A percentile compares a stretch with the other conserved stretches of the same genome.
These are phyloP conservation scores for Trichomycterus rosablanca DNA, from an alignment of 2,113 vertebrate genomes.

Conservation along the genomic window DNA sequence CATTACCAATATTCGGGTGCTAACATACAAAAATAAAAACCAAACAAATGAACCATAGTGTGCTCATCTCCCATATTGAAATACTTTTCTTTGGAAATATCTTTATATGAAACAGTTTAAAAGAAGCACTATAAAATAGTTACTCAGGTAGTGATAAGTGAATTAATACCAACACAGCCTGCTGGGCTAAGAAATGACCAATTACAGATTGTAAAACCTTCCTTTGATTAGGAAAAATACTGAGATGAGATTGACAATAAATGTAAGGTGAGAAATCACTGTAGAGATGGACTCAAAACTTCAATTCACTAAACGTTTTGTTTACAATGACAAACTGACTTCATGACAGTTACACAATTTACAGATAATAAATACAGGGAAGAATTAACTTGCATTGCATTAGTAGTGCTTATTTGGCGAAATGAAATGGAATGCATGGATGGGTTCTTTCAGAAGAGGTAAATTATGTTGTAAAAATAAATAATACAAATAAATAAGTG, in stretches of 20 bases:
- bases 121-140: constrained; percentile 64
- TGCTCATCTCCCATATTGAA: constrained; percentile 58
- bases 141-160: constrained; percentile 43
- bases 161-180: constrained; percentile 34
- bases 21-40: constrained; percentile 83
- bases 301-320: constrained; percentile 24
- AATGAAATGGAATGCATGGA: constrained; percentile 42
- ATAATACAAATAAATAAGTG: constrained; percentile 39
- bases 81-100: constrained; percentile 43
- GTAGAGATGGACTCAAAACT: constrained; percentile 15
- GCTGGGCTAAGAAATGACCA: constrained; percentile 30
- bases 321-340: constrained; percentile 2
- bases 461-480: constrained; percentile 31
- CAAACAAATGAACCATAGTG: constrained; percentile 58
- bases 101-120: constrained; percentile 41
- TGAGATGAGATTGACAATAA: constrained; percentile 13
- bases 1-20: constrained; percentile 75
- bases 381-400: constrained; percentile 30
- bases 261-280: constrained; percentile 7
- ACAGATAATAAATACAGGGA: constrained; percentile 37
- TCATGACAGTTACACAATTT: constrained; percentile 24
- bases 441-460: constrained; percentile 29
- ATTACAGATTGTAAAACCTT: constrained; percentile 18
- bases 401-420: constrained; percentile 45
- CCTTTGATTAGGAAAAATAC: constrained; percentile 18